phyloP scores from a whole-genome alignment of 1,140 invertebrate genomes.

The Ephestia elutella region DNA sequence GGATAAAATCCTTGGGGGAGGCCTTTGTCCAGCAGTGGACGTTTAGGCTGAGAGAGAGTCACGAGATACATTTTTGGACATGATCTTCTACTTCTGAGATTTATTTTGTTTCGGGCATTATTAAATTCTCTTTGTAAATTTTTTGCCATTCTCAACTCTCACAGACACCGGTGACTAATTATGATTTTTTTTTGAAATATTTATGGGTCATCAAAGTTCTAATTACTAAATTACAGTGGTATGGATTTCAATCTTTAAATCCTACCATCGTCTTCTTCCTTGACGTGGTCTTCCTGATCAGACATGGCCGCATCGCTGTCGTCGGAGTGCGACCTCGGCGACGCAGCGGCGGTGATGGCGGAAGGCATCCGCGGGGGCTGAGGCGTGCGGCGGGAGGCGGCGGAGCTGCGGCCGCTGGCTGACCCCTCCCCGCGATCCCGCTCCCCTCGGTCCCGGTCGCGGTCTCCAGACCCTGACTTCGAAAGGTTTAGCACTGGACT shows the following conservation, averaged over 20 bases:
- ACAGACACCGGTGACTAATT: too few species aligned
- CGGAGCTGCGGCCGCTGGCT: conserved; percentile 74
- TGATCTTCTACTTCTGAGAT: too few species aligned
- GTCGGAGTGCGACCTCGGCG: conserved; percentile 80
- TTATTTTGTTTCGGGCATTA: too few species aligned
- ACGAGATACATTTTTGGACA: too few species aligned
- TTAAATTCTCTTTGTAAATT: too few species aligned
- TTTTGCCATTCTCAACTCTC: too few species aligned
- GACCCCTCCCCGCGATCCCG: conserved; percentile 70
- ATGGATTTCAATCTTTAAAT: neutral
- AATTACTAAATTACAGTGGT: too few species aligned
- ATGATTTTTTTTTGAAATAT: too few species aligned
- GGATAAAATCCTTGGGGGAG: too few species aligned
- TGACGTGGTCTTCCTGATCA: conserved; percentile 85
- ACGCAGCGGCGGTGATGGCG: conserved; percentile 71
- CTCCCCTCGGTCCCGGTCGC: conserved; percentile 71
- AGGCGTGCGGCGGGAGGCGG: conserved; percentile 72
- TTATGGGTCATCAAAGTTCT: too few species aligned
- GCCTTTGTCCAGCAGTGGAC: too few species aligned
- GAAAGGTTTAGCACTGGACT: conserved; percentile 93
- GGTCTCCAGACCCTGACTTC: conserved; percentile 84
- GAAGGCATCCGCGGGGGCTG: conserved; percentile 63
- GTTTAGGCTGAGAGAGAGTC: too few species aligned
- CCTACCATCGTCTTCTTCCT: conserved; percentile 89
- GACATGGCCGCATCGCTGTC: conserved; percentile 80